A percentile compares a stretch with the other conserved stretches of the same genome.
Evolutionary conservation across 2,888 invertebrate genomes (phyloP).

Genomic region (Apocheima hispidaria): DNA sequence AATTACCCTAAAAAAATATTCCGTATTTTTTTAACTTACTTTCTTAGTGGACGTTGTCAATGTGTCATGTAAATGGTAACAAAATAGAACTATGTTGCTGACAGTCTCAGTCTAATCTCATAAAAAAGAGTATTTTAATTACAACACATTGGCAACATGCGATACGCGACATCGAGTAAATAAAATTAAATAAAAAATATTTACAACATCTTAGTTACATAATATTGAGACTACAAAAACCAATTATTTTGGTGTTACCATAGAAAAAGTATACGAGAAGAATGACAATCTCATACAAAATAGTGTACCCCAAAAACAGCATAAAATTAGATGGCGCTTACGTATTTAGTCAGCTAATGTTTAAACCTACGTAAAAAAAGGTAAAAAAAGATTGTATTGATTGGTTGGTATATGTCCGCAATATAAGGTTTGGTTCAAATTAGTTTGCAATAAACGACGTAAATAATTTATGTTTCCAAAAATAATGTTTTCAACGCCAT

Average conservation of each 20-base stretch:
- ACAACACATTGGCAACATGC: constrained; percentile 79
- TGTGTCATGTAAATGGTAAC: constrained; percentile 56
- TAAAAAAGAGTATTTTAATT: constrained; percentile 37
- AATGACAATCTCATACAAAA: no score
- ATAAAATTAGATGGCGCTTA: no score
- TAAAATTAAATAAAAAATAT: constrained; percentile 26
- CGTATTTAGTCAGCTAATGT: no score
- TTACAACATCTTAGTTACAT: constrained; percentile 24
- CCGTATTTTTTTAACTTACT: background rate
- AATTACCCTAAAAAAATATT: constrained; percentile 2
- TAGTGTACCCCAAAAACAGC: no score
- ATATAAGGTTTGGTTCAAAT: no score
- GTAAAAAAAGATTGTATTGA: no score
- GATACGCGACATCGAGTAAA: constrained; percentile 32
- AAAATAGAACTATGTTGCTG: constrained; percentile 34
- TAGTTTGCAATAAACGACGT: no score
- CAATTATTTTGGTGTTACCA: constrained; percentile 26
- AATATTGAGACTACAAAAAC: constrained; percentile 26
- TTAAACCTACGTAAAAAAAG: no score
- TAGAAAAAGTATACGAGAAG: no score
- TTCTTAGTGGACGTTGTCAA: constrained; percentile 70
- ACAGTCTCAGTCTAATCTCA: constrained; percentile 43
- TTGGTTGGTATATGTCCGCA: no score
- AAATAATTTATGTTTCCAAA: no score
- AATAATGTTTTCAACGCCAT: no score